These are phyloP conservation scores for Linurgus olivaceus DNA, from an alignment of 2,797 vertebrate species.

Conservation along the genomic window DNA sequence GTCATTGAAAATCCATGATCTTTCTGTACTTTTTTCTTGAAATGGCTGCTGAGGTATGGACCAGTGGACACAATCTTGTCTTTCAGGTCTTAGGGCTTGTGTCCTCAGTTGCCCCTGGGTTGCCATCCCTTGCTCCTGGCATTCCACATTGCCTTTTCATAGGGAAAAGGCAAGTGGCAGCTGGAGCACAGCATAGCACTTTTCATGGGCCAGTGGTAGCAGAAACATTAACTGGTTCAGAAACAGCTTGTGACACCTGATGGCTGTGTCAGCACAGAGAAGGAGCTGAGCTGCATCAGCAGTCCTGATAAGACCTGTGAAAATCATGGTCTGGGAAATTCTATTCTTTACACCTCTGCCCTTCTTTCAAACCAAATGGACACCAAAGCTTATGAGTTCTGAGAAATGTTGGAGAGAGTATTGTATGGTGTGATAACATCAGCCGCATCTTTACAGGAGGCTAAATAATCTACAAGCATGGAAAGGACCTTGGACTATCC, in stretches of 20 bases:
- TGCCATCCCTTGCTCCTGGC: background rate
- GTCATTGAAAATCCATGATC: background rate
- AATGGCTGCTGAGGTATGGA: background rate
- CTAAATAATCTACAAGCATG: background rate
- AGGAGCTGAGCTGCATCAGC: background rate
- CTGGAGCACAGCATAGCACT: fast-evolving
- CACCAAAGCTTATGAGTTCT: background rate
- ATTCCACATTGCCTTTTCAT: background rate
- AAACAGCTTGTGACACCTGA: background rate
- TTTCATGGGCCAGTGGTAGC: background rate
- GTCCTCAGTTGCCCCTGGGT: background rate
- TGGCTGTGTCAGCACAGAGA: background rate
- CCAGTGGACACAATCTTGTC: background rate
- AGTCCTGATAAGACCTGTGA: background rate
- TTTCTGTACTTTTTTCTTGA: background rate
- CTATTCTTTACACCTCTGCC: background rate
- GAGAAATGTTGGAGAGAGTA: background rate
- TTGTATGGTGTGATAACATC: background rate
- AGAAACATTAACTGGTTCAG: background rate
- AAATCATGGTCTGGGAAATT: background rate
- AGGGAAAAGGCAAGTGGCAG: background rate
- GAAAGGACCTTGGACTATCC: background rate
- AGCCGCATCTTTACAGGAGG: background rate
- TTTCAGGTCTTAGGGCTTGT: background rate
- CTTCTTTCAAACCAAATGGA: background rate